A percentile compares a stretch with the other conserved stretches of the same genome.
These are phyloP conservation scores for Thermophis baileyi DNA, from an alignment of 2,113 vertebrate species.

Conservation along the genomic window DNA sequence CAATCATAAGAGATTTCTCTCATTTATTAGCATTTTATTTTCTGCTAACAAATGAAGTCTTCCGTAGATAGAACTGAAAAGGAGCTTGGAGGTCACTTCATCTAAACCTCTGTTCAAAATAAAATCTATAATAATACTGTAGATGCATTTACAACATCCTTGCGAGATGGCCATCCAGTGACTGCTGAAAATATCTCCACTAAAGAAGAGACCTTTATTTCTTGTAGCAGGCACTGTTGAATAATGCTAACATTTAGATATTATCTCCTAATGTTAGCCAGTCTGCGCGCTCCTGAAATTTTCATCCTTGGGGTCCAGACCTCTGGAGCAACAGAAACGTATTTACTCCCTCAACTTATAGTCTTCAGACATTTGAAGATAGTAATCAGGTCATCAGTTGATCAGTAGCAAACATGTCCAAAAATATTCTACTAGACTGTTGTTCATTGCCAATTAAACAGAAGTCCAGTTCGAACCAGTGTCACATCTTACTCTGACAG, in stretches of 20 bases:
- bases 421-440: background rate
- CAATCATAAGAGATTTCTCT: slow-evolving; percentile 4
- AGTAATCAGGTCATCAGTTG: background rate
- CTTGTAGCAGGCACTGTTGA: background rate
- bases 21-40: background rate
- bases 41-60: background rate
- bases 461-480: background rate
- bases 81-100: background rate
- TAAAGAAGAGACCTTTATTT: background rate
- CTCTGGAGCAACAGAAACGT: background rate
- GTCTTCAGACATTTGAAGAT: background rate
- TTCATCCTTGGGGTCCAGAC: background rate
- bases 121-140: background rate
- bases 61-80: background rate
- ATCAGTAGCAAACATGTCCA: background rate
- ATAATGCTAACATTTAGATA: background rate
- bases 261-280: background rate
- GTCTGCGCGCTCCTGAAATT: background rate
- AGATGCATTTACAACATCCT: background rate
- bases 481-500: background rate
- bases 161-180: background rate
- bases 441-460: background rate
- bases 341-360: background rate
- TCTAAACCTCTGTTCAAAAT: background rate
- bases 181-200: background rate